Base-by-base conservation (phyloP, 2,113 vertebrate genomes). In the Tyrannus savana region DNA sequence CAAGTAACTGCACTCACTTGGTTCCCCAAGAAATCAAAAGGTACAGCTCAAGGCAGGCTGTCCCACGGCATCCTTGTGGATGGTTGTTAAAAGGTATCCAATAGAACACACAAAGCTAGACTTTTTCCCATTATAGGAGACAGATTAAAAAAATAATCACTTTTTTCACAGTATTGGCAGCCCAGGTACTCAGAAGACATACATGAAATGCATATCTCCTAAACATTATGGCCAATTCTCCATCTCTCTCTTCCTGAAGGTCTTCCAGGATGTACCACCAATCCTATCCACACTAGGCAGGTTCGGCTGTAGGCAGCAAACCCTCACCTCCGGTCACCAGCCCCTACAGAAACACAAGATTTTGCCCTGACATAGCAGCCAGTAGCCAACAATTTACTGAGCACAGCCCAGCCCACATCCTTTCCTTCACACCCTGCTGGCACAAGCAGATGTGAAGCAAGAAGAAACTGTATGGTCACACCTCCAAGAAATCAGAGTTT, bases 81-180 rank as follows among this genome's bases (percentile, higher is more conserved):
- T 12, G 13, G 46, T 1, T 68, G 24, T 67, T 47, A 42, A 59
- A 62, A 71, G 14, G 6, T 6, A 4, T 30, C 42, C 35, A 55
- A 4, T 0, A n/a, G 24, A 46, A 78, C 7, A 30, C 30, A 6
- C 14, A 67, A 49, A 58, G 31, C 4, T 31, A 90, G 44, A 55
- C 41, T 28, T 52, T 11, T 4, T 9, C 14, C 12, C 7, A 14
- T 22, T 14, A 71, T 2, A 52, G 10, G 14, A 19, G n/a, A 77
- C 0, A n/a, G 8, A 9, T 25, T 16, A 4, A 60, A 46, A 75
- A 31, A 47, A 3, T 4, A 21, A 42, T 2, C 44, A n/a, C 3
- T 17, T 84, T 76, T 41, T 28, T 15, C 25, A 62, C 24, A 52
- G 30, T 23, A 50, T 19, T 13, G 62, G 42, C 44, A 76, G 44